Percentiles rank a stretch among this genome's conserved stretches.
Evolutionary conservation across 1,140 invertebrate species (phyloP).

Genomic region (Drosophila ogumai): DNA sequence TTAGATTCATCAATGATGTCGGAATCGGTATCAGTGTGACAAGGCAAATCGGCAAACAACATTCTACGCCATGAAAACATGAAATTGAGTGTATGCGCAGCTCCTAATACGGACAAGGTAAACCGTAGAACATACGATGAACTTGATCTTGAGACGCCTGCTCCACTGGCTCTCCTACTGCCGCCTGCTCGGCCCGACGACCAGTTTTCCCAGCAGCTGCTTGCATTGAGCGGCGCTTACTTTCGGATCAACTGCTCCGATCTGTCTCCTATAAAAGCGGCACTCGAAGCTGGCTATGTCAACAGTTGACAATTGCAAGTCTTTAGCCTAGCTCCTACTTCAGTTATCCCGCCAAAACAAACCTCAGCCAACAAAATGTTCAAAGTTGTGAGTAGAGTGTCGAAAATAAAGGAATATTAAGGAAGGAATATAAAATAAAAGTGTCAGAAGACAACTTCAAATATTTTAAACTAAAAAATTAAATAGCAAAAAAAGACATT

Average conservation of each 20-base stretch:
- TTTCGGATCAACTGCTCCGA: conserved; percentile 52
- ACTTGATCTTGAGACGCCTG: conserved; percentile 78
- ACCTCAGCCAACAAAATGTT: conserved; percentile 63
- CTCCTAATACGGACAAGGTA: conserved; percentile 73
- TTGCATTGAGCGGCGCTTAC: conserved; percentile 76
- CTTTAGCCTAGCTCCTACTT: conserved; percentile 43
- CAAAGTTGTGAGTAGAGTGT: conserved; percentile 75
- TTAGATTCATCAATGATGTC: conserved; percentile 21
- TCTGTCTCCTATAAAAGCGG: conserved; percentile 64
- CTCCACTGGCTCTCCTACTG: conserved; percentile 38
- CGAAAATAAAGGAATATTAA: neutral
- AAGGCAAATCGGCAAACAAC: conserved; percentile 48
- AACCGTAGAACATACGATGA: conserved; percentile 61
- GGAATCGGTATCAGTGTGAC: conserved; percentile 17
- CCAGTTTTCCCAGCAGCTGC: conserved; percentile 69
- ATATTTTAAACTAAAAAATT: neutral
- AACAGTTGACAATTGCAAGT: conserved; percentile 75
- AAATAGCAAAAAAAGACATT: neutral
- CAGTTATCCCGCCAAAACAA: conserved; percentile 16
- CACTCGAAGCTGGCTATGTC: conserved; percentile 25
- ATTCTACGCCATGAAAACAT: conserved; percentile 48
- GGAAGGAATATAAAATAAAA: neutral
- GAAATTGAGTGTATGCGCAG: conserved; percentile 47
- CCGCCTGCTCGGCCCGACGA: conserved; percentile 37
- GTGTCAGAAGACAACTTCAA: neutral